phyloP scores from a whole-genome alignment of 2,113 vertebrate species.

The Bothrops jararaca region DNA sequence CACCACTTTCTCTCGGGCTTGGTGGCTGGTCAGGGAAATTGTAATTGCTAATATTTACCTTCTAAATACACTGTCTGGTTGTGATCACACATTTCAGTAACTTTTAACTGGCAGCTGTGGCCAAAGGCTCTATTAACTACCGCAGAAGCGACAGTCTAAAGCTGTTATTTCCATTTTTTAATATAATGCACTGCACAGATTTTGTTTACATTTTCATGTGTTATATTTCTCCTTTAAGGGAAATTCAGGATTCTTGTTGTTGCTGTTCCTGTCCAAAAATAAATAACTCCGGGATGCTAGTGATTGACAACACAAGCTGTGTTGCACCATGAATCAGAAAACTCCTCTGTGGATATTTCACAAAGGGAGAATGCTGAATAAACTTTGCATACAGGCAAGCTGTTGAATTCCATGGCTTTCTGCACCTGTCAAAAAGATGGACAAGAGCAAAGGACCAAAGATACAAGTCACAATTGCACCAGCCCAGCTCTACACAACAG shows the following conservation, averaged over 20 bases:
- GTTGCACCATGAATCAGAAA: constrained; percentile 58
- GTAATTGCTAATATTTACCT: background rate
- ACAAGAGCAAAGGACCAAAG: too few species aligned
- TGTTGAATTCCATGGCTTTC: background rate
- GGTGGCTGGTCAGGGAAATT: background rate
- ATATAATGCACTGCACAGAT: accelerated
- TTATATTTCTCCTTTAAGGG: constrained; percentile 50
- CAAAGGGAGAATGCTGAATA: constrained; percentile 29
- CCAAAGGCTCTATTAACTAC: constrained; percentile 9
- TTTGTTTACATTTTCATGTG: constrained; percentile 36
- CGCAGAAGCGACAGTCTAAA: background rate
- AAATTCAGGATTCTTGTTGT: constrained; percentile 24
- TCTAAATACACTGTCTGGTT: background rate
- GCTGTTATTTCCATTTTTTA: background rate
- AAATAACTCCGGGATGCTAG: constrained; percentile 40
- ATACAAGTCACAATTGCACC: background rate
- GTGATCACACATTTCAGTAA: constrained; percentile 35
- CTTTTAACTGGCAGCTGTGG: constrained; percentile 23
- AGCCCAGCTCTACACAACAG: background rate
- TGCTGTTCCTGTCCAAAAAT: constrained; percentile 35
- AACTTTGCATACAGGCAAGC: constrained; percentile 52
- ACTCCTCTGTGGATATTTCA: constrained; percentile 45
- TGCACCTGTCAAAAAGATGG: constrained; percentile 25
- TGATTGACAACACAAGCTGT: constrained; percentile 60
- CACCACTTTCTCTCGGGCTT: background rate